Base-by-base conservation (phyloP, 2,888 invertebrate genomes). In the Abrostola triplasia region DNA sequence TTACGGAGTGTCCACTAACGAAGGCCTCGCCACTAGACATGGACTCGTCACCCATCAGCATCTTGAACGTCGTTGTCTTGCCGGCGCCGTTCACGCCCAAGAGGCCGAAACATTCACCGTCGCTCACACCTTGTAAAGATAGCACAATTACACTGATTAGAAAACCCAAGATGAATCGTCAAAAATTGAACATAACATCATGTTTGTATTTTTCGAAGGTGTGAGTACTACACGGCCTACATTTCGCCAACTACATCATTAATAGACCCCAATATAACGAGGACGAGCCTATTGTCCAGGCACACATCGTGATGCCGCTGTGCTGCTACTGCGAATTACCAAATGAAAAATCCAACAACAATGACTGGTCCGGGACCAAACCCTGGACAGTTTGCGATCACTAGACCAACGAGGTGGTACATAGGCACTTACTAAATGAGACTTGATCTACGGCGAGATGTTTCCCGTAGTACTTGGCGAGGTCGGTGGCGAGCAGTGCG, bases 31-130 rank as follows among this genome's bases (percentile, higher is more conserved):
- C 98, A 57, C 94, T 95, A 0, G 96, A 96, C 10, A 97, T 95
- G 5, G 90, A 88, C 81, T 96, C 97, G 84, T 98, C 98, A 0
- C 98, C 98, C 54, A 98, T 98, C 80, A 98, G 92, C 97, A 98
- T 98, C 91, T 97, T 97, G 87, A 99, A 99, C 0, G 98, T 98
- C 0, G 97, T 96, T 0, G 98, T 98, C 89, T 98, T 98, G 0
- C 98, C 98, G 4, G 98, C 98, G 9, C 98, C 98, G 86, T 98
- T 98, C 0, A 98, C 96, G 0, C 98, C 98, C 54, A 98, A 91
- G 47, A 98, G 89, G 1, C 98, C 98, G 82, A 98, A 98, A 83
- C 97, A 97, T 90, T 98, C 98, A 9, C 95, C 95, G 65, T 96
- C 94, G 58, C 95, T 96, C 0, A 97, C 96, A 52, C 96, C 97